phyloP scores from a whole-genome alignment of 2,888 invertebrate genomes.

The Acrobasis repandana region DNA sequence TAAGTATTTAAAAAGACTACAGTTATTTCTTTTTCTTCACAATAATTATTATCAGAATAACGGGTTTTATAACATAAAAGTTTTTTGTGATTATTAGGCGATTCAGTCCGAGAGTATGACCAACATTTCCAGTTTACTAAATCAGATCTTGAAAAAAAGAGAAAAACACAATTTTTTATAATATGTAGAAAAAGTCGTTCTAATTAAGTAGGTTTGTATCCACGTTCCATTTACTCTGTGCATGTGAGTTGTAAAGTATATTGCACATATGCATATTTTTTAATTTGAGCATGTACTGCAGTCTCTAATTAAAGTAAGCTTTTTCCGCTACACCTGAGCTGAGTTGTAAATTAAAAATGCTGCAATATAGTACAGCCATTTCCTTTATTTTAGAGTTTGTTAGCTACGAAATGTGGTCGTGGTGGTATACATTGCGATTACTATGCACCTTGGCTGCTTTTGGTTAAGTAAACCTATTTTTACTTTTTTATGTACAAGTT shows the following conservation, averaged over 20 bases:
- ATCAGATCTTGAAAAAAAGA: no score
- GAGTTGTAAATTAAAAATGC: conserved; percentile 21
- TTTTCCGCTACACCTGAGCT: conserved; percentile 21
- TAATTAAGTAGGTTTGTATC: not conserved
- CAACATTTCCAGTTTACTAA: no score
- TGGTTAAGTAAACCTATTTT: not conserved
- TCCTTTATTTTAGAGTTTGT: conserved; percentile 11
- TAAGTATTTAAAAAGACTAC: no score
- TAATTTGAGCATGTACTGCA: not conserved
- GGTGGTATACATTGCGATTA: not conserved
- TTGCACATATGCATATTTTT: not conserved
- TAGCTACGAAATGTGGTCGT: conserved; percentile 7
- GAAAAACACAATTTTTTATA: no score
- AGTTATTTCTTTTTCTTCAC: no score
- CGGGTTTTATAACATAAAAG: no score
- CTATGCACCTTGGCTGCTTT: not conserved
- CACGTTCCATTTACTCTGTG: not conserved
- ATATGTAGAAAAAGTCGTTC: no score
- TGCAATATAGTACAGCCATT: conserved; percentile 9
- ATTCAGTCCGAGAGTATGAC: no score
- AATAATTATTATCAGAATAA: no score
- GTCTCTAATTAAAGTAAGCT: conserved; percentile 21
- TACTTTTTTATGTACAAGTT: not conserved
- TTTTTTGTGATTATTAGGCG: no score
- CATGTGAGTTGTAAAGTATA: not conserved